These are phyloP conservation scores for Octopus sinensis DNA, from an alignment of 1,140 invertebrate species.

Conservation along the genomic window DNA sequence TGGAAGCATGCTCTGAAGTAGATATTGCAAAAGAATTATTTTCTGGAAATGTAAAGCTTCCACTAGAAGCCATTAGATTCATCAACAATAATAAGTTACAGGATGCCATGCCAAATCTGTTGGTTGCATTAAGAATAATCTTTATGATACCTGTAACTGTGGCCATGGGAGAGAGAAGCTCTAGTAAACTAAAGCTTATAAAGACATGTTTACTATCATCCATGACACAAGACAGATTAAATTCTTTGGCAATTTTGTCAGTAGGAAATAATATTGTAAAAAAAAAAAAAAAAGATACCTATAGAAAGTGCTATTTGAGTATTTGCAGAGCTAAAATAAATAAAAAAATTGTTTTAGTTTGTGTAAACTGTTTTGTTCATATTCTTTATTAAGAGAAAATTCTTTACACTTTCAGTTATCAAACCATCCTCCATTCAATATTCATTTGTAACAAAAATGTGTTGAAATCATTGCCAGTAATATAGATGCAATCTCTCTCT, in stretches of 20 bases:
- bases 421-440: too few species aligned
- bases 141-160: constrained; percentile 8
- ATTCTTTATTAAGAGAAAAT: too few species aligned
- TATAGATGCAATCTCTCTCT: too few species aligned
- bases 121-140: constrained; percentile 2
- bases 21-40: constrained; percentile 6
- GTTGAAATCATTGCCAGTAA: too few species aligned
- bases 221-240: constrained; percentile 2
- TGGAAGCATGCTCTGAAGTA: neutral
- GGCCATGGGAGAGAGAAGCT: neutral
- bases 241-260: constrained; percentile 8
- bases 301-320: too few species aligned
- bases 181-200: neutral
- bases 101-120: neutral
- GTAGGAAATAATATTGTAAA: neutral
- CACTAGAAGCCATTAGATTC: neutral
- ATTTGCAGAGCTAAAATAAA: too few species aligned
- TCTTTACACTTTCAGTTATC: too few species aligned
- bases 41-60: constrained; percentile 7
- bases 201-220: neutral
- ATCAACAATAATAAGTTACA: constrained; percentile 8
- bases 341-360: too few species aligned
- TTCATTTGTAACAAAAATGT: too few species aligned
- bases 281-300: neutral
- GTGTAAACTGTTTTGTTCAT: too few species aligned